Evolutionary conservation across 2,113 vertebrate species (phyloP).

Genomic region (Eublepharis macularius): DNA sequence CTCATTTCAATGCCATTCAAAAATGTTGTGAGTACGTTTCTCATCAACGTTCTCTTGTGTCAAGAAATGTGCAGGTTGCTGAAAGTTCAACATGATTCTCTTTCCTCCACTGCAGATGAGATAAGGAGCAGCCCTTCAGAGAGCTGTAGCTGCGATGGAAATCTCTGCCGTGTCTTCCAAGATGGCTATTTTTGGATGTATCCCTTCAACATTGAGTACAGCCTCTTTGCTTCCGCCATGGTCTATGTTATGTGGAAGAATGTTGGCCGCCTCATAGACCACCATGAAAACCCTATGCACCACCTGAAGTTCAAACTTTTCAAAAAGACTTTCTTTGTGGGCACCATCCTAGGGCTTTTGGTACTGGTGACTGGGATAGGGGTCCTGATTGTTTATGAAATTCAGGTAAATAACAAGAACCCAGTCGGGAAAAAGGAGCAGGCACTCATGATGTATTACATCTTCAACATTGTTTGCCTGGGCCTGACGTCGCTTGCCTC

Average conservation of each 20-base stretch:
- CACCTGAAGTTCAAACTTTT: conserved; percentile 69
- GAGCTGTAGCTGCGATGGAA: conserved; percentile 80
- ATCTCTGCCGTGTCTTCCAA: conserved; percentile 83
- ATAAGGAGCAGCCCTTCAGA: conserved; percentile 43
- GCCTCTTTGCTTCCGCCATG: conserved; percentile 92
- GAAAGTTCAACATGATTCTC: neutral
- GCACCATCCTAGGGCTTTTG: conserved; percentile 79
- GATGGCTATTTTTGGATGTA: conserved; percentile 89
- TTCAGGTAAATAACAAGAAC: conserved; percentile 72
- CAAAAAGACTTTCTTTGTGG: conserved; percentile 77
- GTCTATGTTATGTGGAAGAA: conserved; percentile 96
- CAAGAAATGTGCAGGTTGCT: neutral
- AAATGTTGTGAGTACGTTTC: neutral
- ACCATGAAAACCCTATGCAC: conserved; percentile 68
- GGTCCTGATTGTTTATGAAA: conserved; percentile 88
- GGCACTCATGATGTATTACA: conserved; percentile 84
- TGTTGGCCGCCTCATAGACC: conserved; percentile 81
- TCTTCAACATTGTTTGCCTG: conserved; percentile 84
- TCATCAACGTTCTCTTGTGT: neutral
- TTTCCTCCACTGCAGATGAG: conserved; percentile 42
- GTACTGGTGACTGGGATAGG: conserved; percentile 83
- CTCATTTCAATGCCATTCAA: neutral
- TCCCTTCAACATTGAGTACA: conserved; percentile 95
- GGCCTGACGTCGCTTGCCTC: conserved; percentile 83
- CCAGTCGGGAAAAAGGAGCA: conserved; percentile 48